phyloP scores from a whole-genome alignment of 2,888 invertebrate species.

The Drosophila ezoana region DNA sequence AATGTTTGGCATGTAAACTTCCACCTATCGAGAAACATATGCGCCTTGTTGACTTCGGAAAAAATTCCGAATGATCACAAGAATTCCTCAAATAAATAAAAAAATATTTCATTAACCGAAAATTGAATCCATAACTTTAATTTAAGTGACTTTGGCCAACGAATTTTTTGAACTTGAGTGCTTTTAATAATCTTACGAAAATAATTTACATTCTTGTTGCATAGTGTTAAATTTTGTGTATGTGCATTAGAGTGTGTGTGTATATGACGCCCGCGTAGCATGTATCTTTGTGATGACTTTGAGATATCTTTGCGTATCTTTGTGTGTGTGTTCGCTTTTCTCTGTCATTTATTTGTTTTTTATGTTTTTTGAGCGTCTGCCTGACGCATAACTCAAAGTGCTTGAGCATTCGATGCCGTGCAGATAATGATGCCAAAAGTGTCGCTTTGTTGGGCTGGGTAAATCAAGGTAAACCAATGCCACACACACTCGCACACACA shows the following conservation, averaged over 20 bases:
- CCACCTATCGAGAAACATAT: too few relatives aligned
- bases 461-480: slow-evolving; percentile 68
- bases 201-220: slow-evolving; percentile 16
- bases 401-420: slow-evolving; percentile 71
- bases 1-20: too few relatives aligned
- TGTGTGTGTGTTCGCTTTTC: slow-evolving; percentile 47
- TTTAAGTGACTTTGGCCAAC: too few relatives aligned
- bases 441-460: slow-evolving; percentile 45
- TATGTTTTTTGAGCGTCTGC: slow-evolving; percentile 73
- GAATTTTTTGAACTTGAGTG: neutral
- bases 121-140: too few relatives aligned
- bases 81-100: too few relatives aligned
- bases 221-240: slow-evolving; percentile 16
- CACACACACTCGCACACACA: slow-evolving; percentile 21
- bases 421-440: slow-evolving; percentile 80
- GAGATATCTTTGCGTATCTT: slow-evolving; percentile 15
- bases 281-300: slow-evolving; percentile 4
- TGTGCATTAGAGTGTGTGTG: slow-evolving; percentile 5
- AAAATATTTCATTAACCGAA: too few relatives aligned
- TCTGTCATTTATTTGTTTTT: slow-evolving; percentile 70
- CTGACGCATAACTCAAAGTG: slow-evolving; percentile 75
- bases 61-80: too few relatives aligned
- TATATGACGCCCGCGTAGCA: slow-evolving; percentile 17
- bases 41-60: too few relatives aligned
- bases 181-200: slow-evolving; percentile 1